These are phyloP conservation scores for Hemaris fuciformis DNA, from an alignment of 2,888 invertebrate genomes.

Conservation along the genomic window DNA sequence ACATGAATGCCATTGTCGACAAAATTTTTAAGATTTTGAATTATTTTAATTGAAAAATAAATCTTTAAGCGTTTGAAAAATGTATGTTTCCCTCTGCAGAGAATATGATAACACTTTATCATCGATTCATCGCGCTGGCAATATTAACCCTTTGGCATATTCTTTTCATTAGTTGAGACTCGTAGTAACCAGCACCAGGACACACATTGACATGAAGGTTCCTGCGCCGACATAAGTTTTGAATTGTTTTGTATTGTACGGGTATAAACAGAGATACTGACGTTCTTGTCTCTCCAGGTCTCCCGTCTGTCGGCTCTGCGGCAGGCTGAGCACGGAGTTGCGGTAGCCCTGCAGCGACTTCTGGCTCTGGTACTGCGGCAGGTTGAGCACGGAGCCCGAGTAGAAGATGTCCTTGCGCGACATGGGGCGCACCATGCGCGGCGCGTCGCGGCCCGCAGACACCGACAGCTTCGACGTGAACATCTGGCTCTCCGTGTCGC, in stretches of 20 bases:
- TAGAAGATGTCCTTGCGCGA: slow-evolving; percentile 99
- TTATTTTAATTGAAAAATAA: no score
- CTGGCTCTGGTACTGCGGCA: slow-evolving; percentile 96
- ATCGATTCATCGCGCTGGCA: no score
- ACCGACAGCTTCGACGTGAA: slow-evolving; percentile 86
- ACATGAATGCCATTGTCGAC: no score
- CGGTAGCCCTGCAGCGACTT: slow-evolving; percentile 94
- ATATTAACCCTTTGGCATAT: no score
- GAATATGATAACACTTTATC: no score
- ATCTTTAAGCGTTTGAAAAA: no score
- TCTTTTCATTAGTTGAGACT: no score
- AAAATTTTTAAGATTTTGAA: no score
- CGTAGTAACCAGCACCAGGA: no score
- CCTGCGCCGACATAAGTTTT: no score
- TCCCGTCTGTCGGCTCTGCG: slow-evolving; percentile 84
- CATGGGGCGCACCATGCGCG: slow-evolving; percentile 91
- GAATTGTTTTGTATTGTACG: neutral
- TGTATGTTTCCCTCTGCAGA: no score
- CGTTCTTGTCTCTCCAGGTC: slow-evolving; percentile 86
- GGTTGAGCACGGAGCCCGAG: slow-evolving; percentile 95
- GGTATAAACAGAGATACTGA: slow-evolving; percentile 61
- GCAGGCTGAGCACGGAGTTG: slow-evolving; percentile 94
- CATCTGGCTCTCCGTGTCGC: slow-evolving; percentile 85
- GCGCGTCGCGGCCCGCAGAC: slow-evolving; percentile 60
- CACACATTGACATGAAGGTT: no score